phyloP scores from a whole-genome alignment of 2,113 vertebrate species.

The Anolis sagrei region DNA sequence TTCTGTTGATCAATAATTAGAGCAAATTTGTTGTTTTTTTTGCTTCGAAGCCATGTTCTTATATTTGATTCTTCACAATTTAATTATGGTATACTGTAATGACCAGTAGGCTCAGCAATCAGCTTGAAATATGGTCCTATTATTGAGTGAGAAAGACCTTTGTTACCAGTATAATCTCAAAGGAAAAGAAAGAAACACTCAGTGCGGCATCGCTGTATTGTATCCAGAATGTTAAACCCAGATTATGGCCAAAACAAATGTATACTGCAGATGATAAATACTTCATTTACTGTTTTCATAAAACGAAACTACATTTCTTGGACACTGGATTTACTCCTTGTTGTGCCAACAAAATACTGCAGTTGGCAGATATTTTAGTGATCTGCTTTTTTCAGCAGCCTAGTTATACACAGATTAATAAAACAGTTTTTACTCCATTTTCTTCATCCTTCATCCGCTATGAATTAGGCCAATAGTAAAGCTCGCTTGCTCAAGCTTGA shows the following conservation, averaged over 20 bases:
- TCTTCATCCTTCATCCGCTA: not conserved
- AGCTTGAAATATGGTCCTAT: not conserved
- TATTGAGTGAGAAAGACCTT: not conserved
- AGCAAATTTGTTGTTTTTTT: not conserved
- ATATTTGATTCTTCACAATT: not conserved
- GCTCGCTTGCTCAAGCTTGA: not conserved
- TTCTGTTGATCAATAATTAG: not conserved
- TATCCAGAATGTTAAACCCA: not conserved
- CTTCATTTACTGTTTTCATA: conserved; percentile 1
- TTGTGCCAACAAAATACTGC: conserved; percentile 27
- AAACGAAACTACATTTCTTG: conserved; percentile 12
- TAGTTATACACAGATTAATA: conserved; percentile 20
- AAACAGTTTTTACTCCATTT: conserved; percentile 26
- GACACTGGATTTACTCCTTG: conserved; percentile 8
- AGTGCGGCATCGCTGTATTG: not conserved
- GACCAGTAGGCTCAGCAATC: not conserved
- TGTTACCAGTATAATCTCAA: not conserved
- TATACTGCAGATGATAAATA: conserved; percentile 3
- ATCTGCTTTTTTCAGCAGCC: not conserved
- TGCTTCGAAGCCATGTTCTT: not conserved
- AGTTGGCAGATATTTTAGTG: conserved; percentile 22
- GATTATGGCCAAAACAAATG: conserved; percentile 3
- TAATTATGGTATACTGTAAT: not conserved
- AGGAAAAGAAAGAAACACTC: not conserved
- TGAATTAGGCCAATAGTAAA: not conserved